These are phyloP conservation scores for Phasianus colchicus DNA, from an alignment of 2,113 vertebrate species.

Conservation along the genomic window DNA sequence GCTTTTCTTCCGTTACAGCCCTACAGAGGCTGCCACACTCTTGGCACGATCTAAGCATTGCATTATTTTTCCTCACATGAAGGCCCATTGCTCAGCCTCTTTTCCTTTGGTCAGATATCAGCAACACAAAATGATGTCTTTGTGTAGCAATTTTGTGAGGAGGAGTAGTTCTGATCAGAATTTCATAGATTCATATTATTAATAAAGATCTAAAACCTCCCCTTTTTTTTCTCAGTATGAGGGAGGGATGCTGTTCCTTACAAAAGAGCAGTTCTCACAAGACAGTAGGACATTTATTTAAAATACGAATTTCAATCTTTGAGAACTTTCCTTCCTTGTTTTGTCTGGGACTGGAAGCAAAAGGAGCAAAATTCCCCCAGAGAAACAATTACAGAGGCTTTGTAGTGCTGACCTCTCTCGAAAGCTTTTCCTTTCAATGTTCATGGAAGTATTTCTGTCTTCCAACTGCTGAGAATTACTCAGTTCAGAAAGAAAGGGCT, in stretches of 20 bases:
- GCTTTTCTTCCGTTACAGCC: neutral
- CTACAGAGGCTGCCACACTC: slow-evolving; percentile 7
- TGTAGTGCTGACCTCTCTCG: neutral
- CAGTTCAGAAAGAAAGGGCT: neutral
- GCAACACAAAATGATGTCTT: slow-evolving; percentile 50
- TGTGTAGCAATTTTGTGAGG: slow-evolving; percentile 23
- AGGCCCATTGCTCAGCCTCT: slow-evolving; percentile 43
- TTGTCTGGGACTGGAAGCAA: slow-evolving; percentile 18
- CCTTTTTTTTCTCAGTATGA: neutral
- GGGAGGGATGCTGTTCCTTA: neutral
- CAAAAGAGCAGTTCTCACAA: neutral
- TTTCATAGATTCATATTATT: slow-evolving; percentile 42
- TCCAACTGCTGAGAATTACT: neutral
- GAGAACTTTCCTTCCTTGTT: slow-evolving; percentile 37
- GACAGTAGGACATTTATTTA: slow-evolving; percentile 41
- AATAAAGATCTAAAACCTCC: slow-evolving; percentile 43
- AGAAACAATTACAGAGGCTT: neutral
- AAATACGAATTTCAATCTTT: slow-evolving; percentile 21
- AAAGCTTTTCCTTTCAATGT: neutral
- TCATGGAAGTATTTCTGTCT: neutral
- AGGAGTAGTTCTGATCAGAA: slow-evolving; percentile 30
- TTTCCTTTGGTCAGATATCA: slow-evolving; percentile 55
- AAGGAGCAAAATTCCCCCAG: neutral
- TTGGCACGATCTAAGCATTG: slow-evolving; percentile 51
- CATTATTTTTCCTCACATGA: slow-evolving; percentile 55